Base-by-base conservation (phyloP, 2,888 invertebrate species). In the Folsomia candida region DNA sequence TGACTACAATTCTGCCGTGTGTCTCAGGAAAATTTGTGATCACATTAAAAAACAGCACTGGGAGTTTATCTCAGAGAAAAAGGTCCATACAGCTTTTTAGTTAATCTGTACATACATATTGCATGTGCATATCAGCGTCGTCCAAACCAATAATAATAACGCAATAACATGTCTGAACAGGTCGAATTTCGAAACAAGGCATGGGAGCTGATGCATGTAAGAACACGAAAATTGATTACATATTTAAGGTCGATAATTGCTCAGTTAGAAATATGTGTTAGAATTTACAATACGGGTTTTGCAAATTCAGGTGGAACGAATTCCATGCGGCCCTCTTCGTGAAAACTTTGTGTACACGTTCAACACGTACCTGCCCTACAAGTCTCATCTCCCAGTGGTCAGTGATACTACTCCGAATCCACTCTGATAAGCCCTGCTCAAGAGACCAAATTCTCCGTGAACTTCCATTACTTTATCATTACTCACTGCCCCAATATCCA, bases 301-400 rank as follows among this genome's bases (percentile, higher is more conserved):
- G n/a, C n/a, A n/a, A n/a, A n/a, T n/a, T n/a, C n/a, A n/a, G n/a
- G n/a, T 77, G 1, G 77, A 76, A 6, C 59, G 73, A 25, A 77
- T 79, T 28, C 76, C 77, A 0, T 67, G 67, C 27, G 79, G 79
- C 20, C 67, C 65, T 26, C 60, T 79, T 11, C 64, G 76, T 14
- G 76, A 79, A 64, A 79, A 72, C 51, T 79, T 78, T 25, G 71
- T 76, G 4, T 73, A 76, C 51, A 61, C 77, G 0, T 78, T 79
- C 51, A 67, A 76, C 26, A 74, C 76, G 0, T 76, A 76, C 22
- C 67, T 79, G 1, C 77, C 79, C 11, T 59, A 25, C 18, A 70
- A 73, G 2, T 67, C 77, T 20, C 64, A 72, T 9, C 59, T 78
- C 3, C 75, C 74, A 2, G 60, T 73, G 3, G 29, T 70, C 22